Evolutionary conservation across 1,140 invertebrate species (phyloP).

Genomic region (Tetraneura akinire): DNA sequence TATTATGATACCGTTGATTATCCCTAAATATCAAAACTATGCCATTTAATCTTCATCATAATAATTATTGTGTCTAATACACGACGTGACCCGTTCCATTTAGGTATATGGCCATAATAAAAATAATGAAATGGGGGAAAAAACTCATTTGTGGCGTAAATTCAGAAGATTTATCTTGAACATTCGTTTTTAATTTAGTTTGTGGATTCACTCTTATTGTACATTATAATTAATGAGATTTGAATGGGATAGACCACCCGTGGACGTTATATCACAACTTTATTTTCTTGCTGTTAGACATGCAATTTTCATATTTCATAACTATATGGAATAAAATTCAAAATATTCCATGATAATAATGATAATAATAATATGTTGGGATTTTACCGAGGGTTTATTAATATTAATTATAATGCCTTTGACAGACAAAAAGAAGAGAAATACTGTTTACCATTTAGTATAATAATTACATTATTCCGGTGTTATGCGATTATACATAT

Average conservation of each 20-base stretch:
- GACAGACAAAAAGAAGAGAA: background rate
- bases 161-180: slow-evolving; percentile 28
- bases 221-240: slow-evolving; percentile 12
- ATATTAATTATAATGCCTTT: slow-evolving; percentile 21
- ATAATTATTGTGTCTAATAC: background rate
- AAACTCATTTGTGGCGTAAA: slow-evolving; percentile 29
- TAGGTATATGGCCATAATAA: slow-evolving; percentile 3
- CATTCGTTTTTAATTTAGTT: slow-evolving; percentile 43
- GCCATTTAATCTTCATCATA: slow-evolving; percentile 7
- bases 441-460: background rate
- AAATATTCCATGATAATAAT: background rate
- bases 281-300: background rate
- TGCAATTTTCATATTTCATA: slow-evolving; percentile 27
- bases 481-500: too few relatives aligned
- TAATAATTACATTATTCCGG: too few relatives aligned
- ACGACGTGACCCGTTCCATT: background rate
- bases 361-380: too few relatives aligned
- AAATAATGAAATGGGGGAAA: background rate
- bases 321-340: background rate
- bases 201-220: background rate
- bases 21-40: background rate
- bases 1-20: background rate
- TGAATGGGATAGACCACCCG: background rate
- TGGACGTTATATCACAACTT: background rate
- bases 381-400: too few relatives aligned